A percentile compares a stretch with the other conserved stretches of the same genome.
phyloP scores from a whole-genome alignment of 2,797 vertebrate genomes.

The Garrulus glandarius region DNA sequence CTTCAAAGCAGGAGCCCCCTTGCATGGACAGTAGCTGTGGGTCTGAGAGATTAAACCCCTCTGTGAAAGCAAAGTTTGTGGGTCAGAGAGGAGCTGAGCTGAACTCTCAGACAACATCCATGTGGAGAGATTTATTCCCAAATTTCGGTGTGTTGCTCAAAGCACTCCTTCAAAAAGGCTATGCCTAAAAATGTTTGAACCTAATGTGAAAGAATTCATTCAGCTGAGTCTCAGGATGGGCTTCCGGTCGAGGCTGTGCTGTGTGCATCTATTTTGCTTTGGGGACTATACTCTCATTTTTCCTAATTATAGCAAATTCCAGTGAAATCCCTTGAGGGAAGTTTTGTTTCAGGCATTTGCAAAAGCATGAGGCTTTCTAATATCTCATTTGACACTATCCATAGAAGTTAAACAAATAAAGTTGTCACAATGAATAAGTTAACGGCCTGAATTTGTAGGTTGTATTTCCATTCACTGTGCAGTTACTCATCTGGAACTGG shows the following conservation, averaged over 20 bases:
- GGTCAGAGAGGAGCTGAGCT: background rate
- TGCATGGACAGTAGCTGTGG: background rate
- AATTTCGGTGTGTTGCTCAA: background rate
- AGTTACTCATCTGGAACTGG: conserved; percentile 13
- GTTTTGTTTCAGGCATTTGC: background rate
- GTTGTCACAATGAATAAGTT: conserved; percentile 11
- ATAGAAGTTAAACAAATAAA: conserved; percentile 23
- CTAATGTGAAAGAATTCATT: background rate
- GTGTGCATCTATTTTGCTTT: background rate
- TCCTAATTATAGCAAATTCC: conserved; percentile 40
- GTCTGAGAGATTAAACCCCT: background rate
- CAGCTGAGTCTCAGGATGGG: conserved; percentile 8
- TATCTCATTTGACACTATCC: conserved; percentile 11
- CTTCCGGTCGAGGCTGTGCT: background rate
- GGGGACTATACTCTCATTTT: background rate
- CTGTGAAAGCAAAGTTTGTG: background rate
- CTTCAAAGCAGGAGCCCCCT: background rate
- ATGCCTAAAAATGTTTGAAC: background rate
- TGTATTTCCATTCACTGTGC: background rate
- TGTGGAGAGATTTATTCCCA: background rate
- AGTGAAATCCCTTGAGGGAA: conserved; percentile 25
- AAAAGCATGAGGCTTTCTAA: conserved; percentile 26
- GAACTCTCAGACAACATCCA: background rate
- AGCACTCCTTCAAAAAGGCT: background rate
- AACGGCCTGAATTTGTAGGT: background rate